Evolutionary conservation across 2,888 invertebrate genomes (phyloP).

Genomic region (Anaspis maculata): DNA sequence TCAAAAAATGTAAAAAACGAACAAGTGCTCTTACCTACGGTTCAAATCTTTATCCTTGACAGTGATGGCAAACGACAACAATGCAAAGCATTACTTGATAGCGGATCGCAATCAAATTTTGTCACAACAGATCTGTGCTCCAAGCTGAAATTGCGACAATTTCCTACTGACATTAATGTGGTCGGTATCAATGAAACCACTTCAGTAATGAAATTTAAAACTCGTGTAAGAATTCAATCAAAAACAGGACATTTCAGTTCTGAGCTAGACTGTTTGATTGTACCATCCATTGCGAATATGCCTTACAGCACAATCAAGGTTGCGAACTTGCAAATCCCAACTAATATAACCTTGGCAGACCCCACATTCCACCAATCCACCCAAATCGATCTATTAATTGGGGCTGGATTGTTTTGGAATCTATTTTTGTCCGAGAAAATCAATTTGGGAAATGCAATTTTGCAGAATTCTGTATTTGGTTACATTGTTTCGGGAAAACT

Average conservation of each 20-base stretch:
- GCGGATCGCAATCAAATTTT: conserved; percentile 8
- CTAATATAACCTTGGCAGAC: conserved; percentile 5
- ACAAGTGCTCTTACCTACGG: conserved; percentile 3
- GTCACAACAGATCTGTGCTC: conserved; percentile 2
- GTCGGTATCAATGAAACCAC: conserved; percentile 2
- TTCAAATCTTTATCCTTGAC: conserved; percentile 1
- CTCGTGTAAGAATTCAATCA: conserved; percentile 1
- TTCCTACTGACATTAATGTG: neutral
- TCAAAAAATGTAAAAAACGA: neutral
- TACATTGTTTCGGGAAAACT: conserved; percentile 1
- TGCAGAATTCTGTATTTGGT: conserved; percentile 5
- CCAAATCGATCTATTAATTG: conserved; percentile 4
- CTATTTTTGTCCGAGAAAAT: conserved; percentile 8
- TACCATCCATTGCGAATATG: conserved; percentile 2
- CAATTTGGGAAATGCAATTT: conserved; percentile 4
- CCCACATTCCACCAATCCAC: conserved; percentile 2
- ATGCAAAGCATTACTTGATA: conserved; percentile 5
- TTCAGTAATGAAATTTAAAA: neutral
- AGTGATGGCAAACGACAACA: conserved; percentile 1
- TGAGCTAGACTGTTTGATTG: conserved; percentile 1
- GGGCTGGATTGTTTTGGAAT: conserved; percentile 4
- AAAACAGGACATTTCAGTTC: neutral
- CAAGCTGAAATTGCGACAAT: conserved; percentile 1
- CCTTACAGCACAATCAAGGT: conserved; percentile 1
- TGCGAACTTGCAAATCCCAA: conserved; percentile 1